phyloP scores from a whole-genome alignment of 2,113 vertebrate genomes.

The Dipodomys stephensi region DNA sequence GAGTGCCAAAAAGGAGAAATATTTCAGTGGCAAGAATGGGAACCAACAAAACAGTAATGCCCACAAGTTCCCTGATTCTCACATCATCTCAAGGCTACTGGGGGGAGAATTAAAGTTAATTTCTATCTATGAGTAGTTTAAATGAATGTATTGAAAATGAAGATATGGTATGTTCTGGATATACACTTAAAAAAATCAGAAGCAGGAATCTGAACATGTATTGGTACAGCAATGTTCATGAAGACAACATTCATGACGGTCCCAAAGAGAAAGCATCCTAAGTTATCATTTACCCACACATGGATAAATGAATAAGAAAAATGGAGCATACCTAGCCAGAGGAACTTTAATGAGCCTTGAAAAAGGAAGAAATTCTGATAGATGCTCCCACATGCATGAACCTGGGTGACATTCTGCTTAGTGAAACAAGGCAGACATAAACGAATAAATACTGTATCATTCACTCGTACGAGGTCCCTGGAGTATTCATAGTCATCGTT shows the following conservation, averaged over 20 bases:
- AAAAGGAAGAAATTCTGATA: not conserved
- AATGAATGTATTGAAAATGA: slow-evolving; percentile 77
- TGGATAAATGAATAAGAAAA: not conserved
- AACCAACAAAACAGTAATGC: slow-evolving; percentile 51
- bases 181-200: not conserved
- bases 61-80: slow-evolving; percentile 46
- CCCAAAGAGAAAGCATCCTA: not conserved
- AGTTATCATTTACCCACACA: too few relatives aligned
- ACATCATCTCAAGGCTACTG: slow-evolving; percentile 48
- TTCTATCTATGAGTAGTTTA: slow-evolving; percentile 79
- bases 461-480: not conserved
- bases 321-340: not conserved
- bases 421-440: not conserved
- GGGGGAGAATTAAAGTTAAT: slow-evolving; percentile 60
- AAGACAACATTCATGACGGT: not conserved
- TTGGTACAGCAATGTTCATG: accelerated
- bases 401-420: not conserved
- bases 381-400: not conserved
- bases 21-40: not conserved
- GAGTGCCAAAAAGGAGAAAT: slow-evolving; percentile 28
- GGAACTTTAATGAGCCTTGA: not conserved
- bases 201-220: not conserved
- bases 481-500: not conserved
- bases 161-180: not conserved
- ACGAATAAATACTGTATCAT: not conserved